Evolutionary conservation across 2,797 vertebrate species (phyloP), one percentile per base, ranked within the genome.

Genomic region (Aldrovandia affinis): DNA sequence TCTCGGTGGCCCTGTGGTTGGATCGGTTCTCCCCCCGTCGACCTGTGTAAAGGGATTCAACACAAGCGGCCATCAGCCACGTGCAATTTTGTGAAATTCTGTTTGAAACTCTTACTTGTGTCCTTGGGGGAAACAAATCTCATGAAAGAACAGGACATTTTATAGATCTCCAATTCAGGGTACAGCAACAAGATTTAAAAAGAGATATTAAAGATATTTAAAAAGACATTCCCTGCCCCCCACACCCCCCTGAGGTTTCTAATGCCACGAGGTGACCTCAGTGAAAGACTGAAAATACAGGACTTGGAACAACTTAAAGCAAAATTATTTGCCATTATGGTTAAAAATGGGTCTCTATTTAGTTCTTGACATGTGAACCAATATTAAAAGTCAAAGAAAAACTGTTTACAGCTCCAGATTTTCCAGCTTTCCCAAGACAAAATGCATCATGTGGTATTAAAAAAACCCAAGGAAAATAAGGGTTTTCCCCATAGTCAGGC

Each of bases 11-110:
- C 85, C 83, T 50, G 28, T 33, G 57, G 84, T 83, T 82, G 73
- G 84, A 81, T 36, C 85, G 52, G 44, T 85, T n/a, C n/a, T n/a
- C 30, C 47, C 61, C 78, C 42, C 65, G n/a, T 70, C 18, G 28
- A 9, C 28, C 8, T 78, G 82, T 81, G 88, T 83, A 83, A 85
- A 78, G 80, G 33, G 84, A 88, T 89, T 82, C 55, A 83, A 83
- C 10, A 30, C 81, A 85, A 81, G 78, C 54, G 28, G 75, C 61
- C 78, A 5, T 83, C 84, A 73, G 52, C 47, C 50, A 20, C 50
- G 52, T 65, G 33, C 59, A 36, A 6, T 82, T 70, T 82, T 73
- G 28, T 84, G 63, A 80, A 9, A 22, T 50, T 80, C 12, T 84
- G 61, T 83, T 59, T 78, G n/a, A 47, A 83, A 36, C 57, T 55